Evolutionary conservation across 2,113 vertebrate genomes (phyloP), one percentile per base, ranked within the genome.

Genomic region (Condylura cristata): DNA sequence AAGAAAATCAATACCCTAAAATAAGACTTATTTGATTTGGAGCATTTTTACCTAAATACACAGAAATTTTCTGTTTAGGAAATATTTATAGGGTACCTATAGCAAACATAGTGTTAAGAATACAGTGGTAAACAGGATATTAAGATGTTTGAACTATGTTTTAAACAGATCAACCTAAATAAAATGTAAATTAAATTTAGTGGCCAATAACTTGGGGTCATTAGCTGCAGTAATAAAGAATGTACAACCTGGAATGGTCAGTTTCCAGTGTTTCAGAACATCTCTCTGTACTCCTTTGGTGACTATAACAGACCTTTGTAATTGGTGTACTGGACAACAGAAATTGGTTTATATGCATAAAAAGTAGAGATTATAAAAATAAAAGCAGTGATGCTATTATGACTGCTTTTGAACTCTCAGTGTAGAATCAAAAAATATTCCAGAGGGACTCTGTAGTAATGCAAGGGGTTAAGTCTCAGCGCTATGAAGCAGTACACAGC

Each of bases 1-100:
- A 72, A 87, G 58, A 87, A 87, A 81, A 86, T 86, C 80, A 66
- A 46, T 81, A 81, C 68, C 39, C 53, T 53, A 65, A 94, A 37
- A 30, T 85, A 78, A 63, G 8, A 65, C 22, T 63, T 26, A 39
- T 71, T 5, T 2, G 34, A 1, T 63, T 88, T 85, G 78, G n/a
- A 78, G 30, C 34, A 85, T 34, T 71, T 79, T 79, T 78, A 41
- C 22, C 20, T 37, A 71, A 34, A 79, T 44, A 37, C 34, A 60
- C 22, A 68, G 51, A 60, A 84, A 63, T 53, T 79, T 34, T 51
- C 30, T 13, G 85, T 84, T 79, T 4, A 70, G 63, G 44, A 94
- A 85, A 70, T 44, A 78, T 28, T 84, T 70, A 70, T 51, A 70
- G 61, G 53, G 2, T 22, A 37, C 44, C 30, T 34, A n/a, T 8